Base-by-base conservation (phyloP, 1,140 invertebrate species). In the Cherax destructor region DNA sequence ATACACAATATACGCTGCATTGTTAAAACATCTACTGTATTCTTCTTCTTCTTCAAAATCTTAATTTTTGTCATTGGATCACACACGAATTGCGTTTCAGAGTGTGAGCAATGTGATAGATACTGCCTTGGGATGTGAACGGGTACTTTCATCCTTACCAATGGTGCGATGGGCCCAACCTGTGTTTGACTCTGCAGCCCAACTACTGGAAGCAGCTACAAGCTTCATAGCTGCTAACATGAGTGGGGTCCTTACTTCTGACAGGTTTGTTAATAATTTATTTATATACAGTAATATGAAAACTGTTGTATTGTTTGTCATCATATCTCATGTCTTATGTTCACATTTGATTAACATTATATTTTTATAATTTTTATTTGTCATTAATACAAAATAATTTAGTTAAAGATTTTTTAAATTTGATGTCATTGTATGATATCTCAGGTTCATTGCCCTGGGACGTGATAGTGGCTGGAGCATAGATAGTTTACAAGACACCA, bases 101-200 rank as follows among this genome's bases (percentile, higher is more conserved):
- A 96, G 95, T 49, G 94, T 95, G 7, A 96, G 96, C 92, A 96
- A 96, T 92, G 95, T 97, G 49, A 94, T 97, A 72, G 96, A 96
- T 93, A 96, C 95, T 16, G 96, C 96, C 92, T 95, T 97, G 94
- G 95, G 96, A 85, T 97, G 96, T 94, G 96, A 97, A 93, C 96
- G 96, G 93, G 93, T 97, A 1, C 93, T 97, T 61, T 95, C 96
- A 30, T 96, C 96, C 41, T 94, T 97, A 50, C 96, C 97, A 7
- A 95, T 96, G 92, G 96, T 97, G 21, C 95, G 96, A 81, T 97
- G 97, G 97, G 96, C 96, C 10, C 96, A 97, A 83, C 95, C 96
- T 24, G 95, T 97, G 52, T 96, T 96, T 92, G 95, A 96, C 92
- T 94, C 97, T 84, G 96, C 96, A 10, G 95, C 96, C 4, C 96